A percentile compares a stretch with the other conserved stretches of the same genome.
phyloP scores from a whole-genome alignment of 2,797 vertebrate species.

The Carduelis carduelis region DNA sequence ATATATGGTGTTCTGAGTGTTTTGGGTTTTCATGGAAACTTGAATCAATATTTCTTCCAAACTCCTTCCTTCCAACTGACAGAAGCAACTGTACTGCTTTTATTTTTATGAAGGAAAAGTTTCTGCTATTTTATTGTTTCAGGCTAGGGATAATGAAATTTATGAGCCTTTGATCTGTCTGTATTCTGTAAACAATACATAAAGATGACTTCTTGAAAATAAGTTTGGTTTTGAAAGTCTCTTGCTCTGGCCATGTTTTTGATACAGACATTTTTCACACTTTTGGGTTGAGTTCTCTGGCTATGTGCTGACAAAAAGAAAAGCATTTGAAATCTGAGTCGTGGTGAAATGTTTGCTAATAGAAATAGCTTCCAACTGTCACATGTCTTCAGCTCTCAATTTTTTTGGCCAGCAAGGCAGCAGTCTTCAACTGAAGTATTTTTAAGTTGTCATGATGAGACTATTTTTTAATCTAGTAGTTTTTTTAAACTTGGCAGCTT shows the following conservation, averaged over 20 bases:
- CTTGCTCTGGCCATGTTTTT: not conserved
- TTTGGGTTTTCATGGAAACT: not conserved
- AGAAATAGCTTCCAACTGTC: not conserved
- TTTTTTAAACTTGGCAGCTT: not conserved
- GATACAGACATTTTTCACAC: not conserved
- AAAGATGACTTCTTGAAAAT: not conserved
- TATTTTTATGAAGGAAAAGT: not conserved
- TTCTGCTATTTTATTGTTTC: not conserved
- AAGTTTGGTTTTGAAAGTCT: not conserved
- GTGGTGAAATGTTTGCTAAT: not conserved
- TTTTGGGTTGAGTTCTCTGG: not conserved
- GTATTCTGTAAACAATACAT: not conserved
- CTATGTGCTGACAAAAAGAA: not conserved
- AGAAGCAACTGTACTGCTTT: not conserved
- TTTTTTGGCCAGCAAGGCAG: not conserved
- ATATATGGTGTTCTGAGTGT: not conserved
- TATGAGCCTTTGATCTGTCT: not conserved
- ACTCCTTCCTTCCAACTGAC: not conserved
- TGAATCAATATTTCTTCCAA: not conserved
- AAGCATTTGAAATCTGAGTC: not conserved
- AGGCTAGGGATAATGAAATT: not conserved
- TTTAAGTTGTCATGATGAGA: not conserved
- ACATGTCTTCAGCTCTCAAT: not conserved
- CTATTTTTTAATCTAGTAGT: not conserved
- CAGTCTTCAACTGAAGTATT: not conserved